Evolutionary conservation across 2,797 vertebrate species (phyloP), one percentile per base, ranked within the genome.

Genomic region (Sebastes melanostomus): DNA sequence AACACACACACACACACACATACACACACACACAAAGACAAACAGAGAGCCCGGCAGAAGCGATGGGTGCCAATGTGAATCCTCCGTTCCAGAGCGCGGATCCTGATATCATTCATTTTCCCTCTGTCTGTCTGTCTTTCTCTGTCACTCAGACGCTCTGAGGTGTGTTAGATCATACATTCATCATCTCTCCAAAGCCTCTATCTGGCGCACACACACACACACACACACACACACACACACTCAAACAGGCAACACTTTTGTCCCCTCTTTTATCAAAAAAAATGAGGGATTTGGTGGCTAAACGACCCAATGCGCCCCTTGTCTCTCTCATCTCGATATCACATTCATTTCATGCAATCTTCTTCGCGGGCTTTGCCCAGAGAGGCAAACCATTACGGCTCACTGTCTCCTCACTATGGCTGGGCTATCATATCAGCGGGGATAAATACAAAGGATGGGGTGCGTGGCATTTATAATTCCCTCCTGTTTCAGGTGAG

Each of bases 291-390:
- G 93, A 94, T 93, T 93, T 92, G 91, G 90, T 86, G 89, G 89
- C 88, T 91, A 87, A 93, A 92, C 87, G 89, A 92, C 85, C 90
- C 88, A 84, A 63, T 89, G 92, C 89, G 79, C 88, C 91, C 77
- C 89, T 92, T 93, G 88, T 91, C 89, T 88, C 87, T 80, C 89
- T 91, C 87, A 89, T 93, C 90, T 91, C 75, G 85, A 89, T 91
- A 89, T 91, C 90, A 76, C 88, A 90, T 92, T 94, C 89, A 94
- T 93, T 92, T 93, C 91, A 91, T 89, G 85, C 89, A 84, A 90
- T 92, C 91, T 93, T 89, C 84, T 83, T 85, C 11, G 1, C 76
- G 84, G 90, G 86, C 71, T 88, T 87, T 85, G 82, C 84, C 86
- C 6, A 77, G 74, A 80, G 81, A 91, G 82, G 81, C 81, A 72